Base-by-base conservation (phyloP, 2,888 invertebrate genomes). In the Phyllotreta cruciferae region DNA sequence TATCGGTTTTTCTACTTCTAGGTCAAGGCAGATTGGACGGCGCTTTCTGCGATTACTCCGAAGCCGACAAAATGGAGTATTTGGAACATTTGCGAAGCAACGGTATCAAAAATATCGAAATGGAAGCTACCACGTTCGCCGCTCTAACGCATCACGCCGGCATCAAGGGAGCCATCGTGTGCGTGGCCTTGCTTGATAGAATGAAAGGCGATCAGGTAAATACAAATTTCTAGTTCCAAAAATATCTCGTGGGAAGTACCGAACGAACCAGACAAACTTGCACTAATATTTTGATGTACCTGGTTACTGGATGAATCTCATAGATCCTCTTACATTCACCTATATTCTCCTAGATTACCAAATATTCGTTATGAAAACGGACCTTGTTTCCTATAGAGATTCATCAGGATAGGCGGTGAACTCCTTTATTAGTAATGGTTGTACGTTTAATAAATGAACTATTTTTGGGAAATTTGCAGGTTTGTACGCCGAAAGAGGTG, bases 11-110 rank as follows among this genome's bases (percentile, higher is more conserved):
- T 63, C 56, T 49, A 42, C 44, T 70, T 62, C 44, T 64, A 93
- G 94, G 96, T 36, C 98, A 98, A 83, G 97, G 94, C 11, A 88
- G 98, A 44, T 82, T 96, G 70, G 98, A 98, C 80, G 98, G 98
- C 1, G 97, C 97, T 3, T 97, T 98, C 83, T 98, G 98, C 81
- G 95, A 96, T 74, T 97, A 94, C 82, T 88, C 88, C 1, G 92
- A 93, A 77, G 82, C 85, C n/a, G 96, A 98, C 69, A 97, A 96
- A 82, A 88, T 93, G 87, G 89, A 89, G 52, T 98, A 94, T 79
- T 83, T 98, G 73, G 86, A 87, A 71, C 85, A 88, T 70, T 78
- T 96, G 66, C 87, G 89, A 68, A 86, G 88, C 66, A 83, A 88
- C 52, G 96, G 95, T 1, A 93, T 98, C 9, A 88, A 92, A 24